A percentile compares a stretch with the other conserved stretches of the same genome.
These are phyloP conservation scores for Brachionus manjavacas DNA, from an alignment of 1,140 invertebrate genomes.

Conservation along the genomic window DNA sequence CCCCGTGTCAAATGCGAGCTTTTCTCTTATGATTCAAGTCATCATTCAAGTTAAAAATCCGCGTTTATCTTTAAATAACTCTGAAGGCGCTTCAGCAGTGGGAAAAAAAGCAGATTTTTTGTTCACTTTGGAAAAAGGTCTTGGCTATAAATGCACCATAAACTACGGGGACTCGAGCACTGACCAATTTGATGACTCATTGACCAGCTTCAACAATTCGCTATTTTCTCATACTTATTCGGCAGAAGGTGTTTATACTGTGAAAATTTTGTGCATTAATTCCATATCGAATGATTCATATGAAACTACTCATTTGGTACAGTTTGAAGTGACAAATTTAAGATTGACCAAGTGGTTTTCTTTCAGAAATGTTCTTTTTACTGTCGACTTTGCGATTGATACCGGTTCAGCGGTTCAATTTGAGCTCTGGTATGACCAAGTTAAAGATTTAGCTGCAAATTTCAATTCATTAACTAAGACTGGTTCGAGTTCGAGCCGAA, in stretches of 20 bases:
- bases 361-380: neutral
- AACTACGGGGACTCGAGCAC: neutral
- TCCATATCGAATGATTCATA: neutral
- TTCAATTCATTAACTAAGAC: neutral
- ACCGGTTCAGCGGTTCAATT: neutral
- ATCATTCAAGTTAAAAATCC: neutral
- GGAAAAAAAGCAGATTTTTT: conserved; percentile 9
- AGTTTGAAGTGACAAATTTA: neutral
- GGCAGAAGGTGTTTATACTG: neutral
- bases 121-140: neutral
- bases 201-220: neutral
- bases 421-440: neutral
- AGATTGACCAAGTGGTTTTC: conserved; percentile 1
- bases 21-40: neutral
- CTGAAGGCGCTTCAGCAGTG: neutral
- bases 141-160: conserved; percentile 1
- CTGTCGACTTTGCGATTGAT: neutral
- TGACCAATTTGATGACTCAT: neutral
- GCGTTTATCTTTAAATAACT: neutral
- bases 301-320: neutral
- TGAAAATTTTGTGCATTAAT: neutral
- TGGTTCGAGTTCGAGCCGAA: neutral
- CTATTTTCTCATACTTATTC: neutral
- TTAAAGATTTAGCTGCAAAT: neutral
- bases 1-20: neutral